Evolutionary conservation across 2,888 invertebrate genomes (phyloP).

Genomic region (Aphrophora alni): DNA sequence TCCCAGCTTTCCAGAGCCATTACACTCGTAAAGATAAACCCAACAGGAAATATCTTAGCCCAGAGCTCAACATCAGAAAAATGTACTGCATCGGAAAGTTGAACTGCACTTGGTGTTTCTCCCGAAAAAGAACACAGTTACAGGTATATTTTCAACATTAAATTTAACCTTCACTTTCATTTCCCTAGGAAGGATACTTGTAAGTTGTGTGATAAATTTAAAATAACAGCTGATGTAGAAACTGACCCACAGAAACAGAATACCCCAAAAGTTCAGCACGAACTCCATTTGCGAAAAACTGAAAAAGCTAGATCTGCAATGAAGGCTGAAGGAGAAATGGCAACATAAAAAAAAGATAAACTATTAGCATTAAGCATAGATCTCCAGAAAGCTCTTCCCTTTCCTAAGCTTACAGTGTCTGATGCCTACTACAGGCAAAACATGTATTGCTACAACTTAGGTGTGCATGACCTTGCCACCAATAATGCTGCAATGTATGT

Average conservation of each 20-base stretch:
- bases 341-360: not conserved
- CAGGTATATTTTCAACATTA: conserved; percentile 12
- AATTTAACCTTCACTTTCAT: conserved; percentile 30
- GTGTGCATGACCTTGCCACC: conserved; percentile 23
- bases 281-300: conserved; percentile 12
- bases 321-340: not conserved
- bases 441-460: conserved; percentile 33
- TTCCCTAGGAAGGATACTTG: conserved; percentile 26
- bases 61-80: conserved; percentile 22
- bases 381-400: conserved; percentile 32
- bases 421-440: conserved; percentile 30
- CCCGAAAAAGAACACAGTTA: conserved; percentile 16
- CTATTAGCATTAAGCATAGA: conserved; percentile 14
- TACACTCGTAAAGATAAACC: conserved; percentile 18
- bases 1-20: conserved; percentile 19
- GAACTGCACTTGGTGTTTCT: not conserved
- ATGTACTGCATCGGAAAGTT: conserved; percentile 23
- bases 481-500: conserved; percentile 21
- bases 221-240: not conserved
- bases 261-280: conserved; percentile 7
- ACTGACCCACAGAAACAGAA: not conserved
- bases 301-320: conserved; percentile 21
- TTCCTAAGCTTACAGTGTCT: conserved; percentile 28
- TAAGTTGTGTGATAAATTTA: conserved; percentile 11
- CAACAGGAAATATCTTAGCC: conserved; percentile 13